Percentiles rank a stretch among this genome's conserved stretches.
These are phyloP conservation scores for Tenthredo scrophulariae DNA, from an alignment of 2,888 invertebrate species.

Conservation along the genomic window DNA sequence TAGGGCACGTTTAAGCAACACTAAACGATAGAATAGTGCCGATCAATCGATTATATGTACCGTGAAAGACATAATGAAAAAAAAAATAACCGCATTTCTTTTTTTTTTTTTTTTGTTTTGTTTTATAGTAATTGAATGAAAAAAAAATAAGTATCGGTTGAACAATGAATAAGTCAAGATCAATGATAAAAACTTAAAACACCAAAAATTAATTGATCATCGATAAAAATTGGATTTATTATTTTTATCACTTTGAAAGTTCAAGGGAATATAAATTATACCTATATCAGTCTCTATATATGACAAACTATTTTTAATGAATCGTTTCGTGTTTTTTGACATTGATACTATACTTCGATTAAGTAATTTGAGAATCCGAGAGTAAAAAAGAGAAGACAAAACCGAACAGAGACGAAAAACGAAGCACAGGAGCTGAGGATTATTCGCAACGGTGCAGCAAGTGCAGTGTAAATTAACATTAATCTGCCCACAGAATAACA, in stretches of 20 bases:
- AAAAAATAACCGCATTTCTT: not conserved
- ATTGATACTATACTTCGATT: not conserved
- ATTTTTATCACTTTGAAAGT: not conserved
- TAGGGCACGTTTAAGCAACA: not conserved
- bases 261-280: not conserved
- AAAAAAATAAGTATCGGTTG: not conserved
- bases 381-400: not conserved
- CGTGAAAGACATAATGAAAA: not conserved
- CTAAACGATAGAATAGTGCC: not conserved
- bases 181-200: not conserved
- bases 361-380: not conserved
- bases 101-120: not conserved
- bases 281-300: not conserved
- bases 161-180: not conserved
- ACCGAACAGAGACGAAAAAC: not conserved
- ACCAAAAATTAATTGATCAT: not conserved
- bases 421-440: not conserved
- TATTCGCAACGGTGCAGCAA: not conserved
- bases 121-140: not conserved
- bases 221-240: not conserved
- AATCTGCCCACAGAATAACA: not conserved
- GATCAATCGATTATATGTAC: not conserved
- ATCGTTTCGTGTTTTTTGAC: not conserved
- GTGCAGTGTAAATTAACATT: not conserved
- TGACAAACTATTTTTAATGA: not conserved